Base-by-base conservation (phyloP, 2,113 vertebrate species). In the Glareola pratincola region DNA sequence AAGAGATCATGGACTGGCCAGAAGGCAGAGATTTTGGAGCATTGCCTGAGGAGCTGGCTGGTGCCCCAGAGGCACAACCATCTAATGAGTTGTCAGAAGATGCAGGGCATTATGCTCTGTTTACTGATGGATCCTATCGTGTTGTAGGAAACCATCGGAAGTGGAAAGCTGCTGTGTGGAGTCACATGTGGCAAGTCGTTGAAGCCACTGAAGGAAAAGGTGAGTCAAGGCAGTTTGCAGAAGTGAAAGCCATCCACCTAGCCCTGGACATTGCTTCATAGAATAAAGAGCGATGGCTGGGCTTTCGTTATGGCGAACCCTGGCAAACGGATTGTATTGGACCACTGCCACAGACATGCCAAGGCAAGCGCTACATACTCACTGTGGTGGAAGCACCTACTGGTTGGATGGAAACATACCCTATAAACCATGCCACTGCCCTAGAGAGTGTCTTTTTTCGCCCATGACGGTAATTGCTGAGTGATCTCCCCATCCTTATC, bases 391-490 rank as follows among this genome's bases (percentile, higher is more conserved):
- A 64, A 63, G 50, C 50, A 81, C 9, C 32, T 36, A 56, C 26
- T 0, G 0, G 26, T 27, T 54, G 21, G 30, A 30, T 57, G 56
- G 56, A 82, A 82, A 51, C 27, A 26, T 26, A 39, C 62, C 22
- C 32, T 36, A 8, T 29, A 50, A 62, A 75, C 60, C 24, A 43
- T 29, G 26, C 12, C 30, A 43, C 54, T 56, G 63, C 36, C 37
- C 2, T 2, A 59, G 72, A 59, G 29, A 37, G 27, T 4, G 7
- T 20, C 56, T 63, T 50, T 7, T 45, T 88, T 77, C 56, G 14
- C 41, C 64, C 1, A 0, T 53, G 43, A 50, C 0, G 0, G 63
- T 64, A 71, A 30, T 21, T 39, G 34, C 34, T 60, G 23, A 53
- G 8, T 59, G 71, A 71, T 69, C 8, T 43, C 20, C 63, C 77